Evolutionary conservation across 2,113 vertebrate species (phyloP).

Genomic region (Myiopsitta monachus): DNA sequence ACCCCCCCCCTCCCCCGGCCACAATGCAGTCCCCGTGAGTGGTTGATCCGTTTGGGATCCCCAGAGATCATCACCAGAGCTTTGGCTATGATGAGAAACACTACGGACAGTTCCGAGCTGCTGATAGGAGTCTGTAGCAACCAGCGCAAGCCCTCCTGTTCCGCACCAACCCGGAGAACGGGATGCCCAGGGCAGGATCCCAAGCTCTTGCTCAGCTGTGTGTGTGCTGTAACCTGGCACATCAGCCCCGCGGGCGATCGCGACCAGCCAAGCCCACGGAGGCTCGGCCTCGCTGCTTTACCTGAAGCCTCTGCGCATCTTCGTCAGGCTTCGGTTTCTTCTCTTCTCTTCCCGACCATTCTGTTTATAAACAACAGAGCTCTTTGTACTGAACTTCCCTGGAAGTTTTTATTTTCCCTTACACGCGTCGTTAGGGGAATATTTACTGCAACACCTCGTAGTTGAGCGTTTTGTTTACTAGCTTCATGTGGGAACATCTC

Average conservation of each 20-base stretch:
- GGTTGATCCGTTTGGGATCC: not conserved
- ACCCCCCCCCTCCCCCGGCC: not conserved
- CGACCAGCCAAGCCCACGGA: not conserved
- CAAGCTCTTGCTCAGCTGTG: fast-evolving
- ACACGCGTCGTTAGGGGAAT: constrained; percentile 11
- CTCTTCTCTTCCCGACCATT: not conserved
- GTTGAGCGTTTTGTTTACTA: constrained; percentile 52
- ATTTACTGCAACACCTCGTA: constrained; percentile 57
- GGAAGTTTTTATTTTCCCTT: constrained; percentile 56
- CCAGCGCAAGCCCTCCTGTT: not conserved
- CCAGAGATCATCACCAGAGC: not conserved
- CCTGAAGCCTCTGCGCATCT: not conserved
- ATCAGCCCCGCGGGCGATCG: not conserved
- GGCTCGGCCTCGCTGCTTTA: not conserved
- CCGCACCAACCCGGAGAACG: not conserved
- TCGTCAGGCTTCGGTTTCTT: not conserved
- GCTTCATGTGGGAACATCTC: constrained; percentile 55
- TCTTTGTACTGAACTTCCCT: constrained; percentile 66
- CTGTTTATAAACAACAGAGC: constrained; percentile 50
- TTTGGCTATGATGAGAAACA: fast-evolving
- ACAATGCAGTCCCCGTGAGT: not conserved
- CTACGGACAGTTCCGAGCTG: too few relatives aligned
- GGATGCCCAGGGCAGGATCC: not conserved
- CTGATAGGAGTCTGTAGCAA: fast-evolving
- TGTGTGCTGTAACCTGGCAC: not conserved